A percentile compares a stretch with the other conserved stretches of the same genome.
Conservation (phyloP, 1,140 invertebrate species). For the Callitettix versicolor region DNA sequence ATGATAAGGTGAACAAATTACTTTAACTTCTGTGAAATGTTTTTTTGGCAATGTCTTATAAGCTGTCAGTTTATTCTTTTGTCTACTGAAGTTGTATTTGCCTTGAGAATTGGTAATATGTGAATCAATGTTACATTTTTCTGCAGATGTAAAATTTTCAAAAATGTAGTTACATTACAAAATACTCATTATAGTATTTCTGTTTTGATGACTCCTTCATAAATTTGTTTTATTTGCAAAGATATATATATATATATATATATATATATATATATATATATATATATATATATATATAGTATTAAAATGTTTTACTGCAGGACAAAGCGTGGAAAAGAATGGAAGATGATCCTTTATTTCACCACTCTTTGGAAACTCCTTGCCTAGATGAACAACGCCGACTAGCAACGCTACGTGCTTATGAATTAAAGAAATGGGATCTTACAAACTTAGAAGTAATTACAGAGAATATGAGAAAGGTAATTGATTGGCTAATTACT, state of each 20-base stretch:
- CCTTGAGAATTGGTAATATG: no score
- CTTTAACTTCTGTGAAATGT: no score
- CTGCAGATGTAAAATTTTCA: no score
- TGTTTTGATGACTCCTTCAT: no score
- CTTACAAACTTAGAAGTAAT: constrained; percentile 33
- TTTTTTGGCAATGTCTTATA: no score
- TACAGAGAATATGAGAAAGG: constrained; percentile 24
- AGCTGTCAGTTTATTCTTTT: no score
- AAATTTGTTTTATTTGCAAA: neutral
- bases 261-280: neutral
- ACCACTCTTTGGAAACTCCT: constrained; percentile 34
- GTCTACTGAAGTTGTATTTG: no score
- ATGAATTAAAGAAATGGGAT: constrained; percentile 22
- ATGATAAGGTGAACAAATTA: no score
- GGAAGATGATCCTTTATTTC: constrained; percentile 72
- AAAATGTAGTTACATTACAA: no score
- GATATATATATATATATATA: neutral
- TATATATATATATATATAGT: neutral
- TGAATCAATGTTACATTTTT: no score
- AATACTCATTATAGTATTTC: no score
- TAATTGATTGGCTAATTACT: constrained; percentile 8
- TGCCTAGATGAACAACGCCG: constrained; percentile 62
- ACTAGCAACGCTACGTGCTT: constrained; percentile 45
- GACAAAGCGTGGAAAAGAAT: constrained; percentile 69
- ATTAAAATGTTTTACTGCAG: constrained; percentile 36